A percentile compares a stretch with the other conserved stretches of the same genome.
Evolutionary conservation across 2,113 vertebrate genomes (phyloP).

Genomic region (mouse (Mus musculus)): DNA sequence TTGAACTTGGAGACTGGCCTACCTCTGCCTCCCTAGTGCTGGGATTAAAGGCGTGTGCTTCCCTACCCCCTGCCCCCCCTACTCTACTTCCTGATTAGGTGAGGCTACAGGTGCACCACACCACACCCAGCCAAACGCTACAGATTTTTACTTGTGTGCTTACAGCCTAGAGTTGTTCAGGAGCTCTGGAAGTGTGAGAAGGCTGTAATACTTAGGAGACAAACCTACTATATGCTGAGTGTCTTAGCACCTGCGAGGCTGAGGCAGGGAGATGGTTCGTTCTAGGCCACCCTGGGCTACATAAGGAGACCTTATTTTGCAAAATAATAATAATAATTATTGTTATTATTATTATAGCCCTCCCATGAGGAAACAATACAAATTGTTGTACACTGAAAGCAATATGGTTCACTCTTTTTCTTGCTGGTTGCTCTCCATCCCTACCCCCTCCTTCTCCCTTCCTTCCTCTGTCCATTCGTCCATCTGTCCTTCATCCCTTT

Average conservation of each 20-base stretch:
- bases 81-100: background rate
- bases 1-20: background rate
- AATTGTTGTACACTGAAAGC: background rate
- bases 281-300: background rate
- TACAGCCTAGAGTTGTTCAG: background rate
- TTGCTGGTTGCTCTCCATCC: background rate
- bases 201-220: background rate
- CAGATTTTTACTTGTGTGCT: background rate
- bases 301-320: background rate
- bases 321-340: background rate
- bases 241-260: background rate
- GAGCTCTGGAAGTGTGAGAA: background rate
- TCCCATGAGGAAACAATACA: background rate
- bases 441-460: too few relatives aligned
- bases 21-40: background rate
- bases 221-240: background rate
- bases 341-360: background rate
- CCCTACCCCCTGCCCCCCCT: too few relatives aligned
- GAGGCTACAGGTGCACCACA: background rate
- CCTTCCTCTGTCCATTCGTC: background rate
- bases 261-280: background rate
- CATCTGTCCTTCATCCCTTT: background rate
- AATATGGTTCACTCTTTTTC: background rate
- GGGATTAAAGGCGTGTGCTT: background rate
- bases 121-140: too few relatives aligned